Evolutionary conservation across 2,888 invertebrate species (phyloP).

Genomic region (Sarcophaga subvicina): DNA sequence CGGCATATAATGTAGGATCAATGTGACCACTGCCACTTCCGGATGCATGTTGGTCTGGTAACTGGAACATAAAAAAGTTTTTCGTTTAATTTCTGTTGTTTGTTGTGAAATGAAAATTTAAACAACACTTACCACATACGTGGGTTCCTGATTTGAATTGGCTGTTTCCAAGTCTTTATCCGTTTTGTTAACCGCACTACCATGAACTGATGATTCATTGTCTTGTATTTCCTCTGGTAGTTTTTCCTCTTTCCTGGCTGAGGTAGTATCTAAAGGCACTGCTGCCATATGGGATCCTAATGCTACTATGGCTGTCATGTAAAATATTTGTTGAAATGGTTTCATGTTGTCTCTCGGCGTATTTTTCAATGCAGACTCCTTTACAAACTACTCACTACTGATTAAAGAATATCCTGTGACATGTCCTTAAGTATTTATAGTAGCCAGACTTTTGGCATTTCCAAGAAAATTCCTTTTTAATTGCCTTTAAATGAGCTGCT

Average conservation of each 20-base stretch:
- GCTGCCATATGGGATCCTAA: slow-evolving; percentile 48
- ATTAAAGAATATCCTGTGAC: slow-evolving; percentile 18
- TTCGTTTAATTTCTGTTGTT: neutral
- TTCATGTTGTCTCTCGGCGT: slow-evolving; percentile 33
- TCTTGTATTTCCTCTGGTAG: slow-evolving; percentile 10
- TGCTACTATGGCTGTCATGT: slow-evolving; percentile 59
- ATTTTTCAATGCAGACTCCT: neutral
- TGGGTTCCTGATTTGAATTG: slow-evolving; percentile 47
- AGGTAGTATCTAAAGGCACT: slow-evolving; percentile 44
- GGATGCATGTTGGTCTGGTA: slow-evolving; percentile 71
- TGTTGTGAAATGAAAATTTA: neutral
- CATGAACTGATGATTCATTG: neutral
- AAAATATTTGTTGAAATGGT: slow-evolving; percentile 50
- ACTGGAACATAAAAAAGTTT: slow-evolving; percentile 56
- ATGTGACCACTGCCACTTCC: slow-evolving; percentile 68
- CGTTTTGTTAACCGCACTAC: slow-evolving; percentile 9
- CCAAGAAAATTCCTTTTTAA: slow-evolving; percentile 3
- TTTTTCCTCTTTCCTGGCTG: neutral
- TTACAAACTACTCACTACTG: slow-evolving; percentile 39
- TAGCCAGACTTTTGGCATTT: neutral
- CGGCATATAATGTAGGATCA: slow-evolving; percentile 76
- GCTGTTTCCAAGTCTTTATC: slow-evolving; percentile 48
- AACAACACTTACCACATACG: slow-evolving; percentile 57
- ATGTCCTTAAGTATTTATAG: slow-evolving; percentile 60
- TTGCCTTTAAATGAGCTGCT: neutral